Evolutionary conservation across 2,888 invertebrate species (phyloP), one percentile per base, ranked within the genome.

Genomic region (Abrostola tripartita): DNA sequence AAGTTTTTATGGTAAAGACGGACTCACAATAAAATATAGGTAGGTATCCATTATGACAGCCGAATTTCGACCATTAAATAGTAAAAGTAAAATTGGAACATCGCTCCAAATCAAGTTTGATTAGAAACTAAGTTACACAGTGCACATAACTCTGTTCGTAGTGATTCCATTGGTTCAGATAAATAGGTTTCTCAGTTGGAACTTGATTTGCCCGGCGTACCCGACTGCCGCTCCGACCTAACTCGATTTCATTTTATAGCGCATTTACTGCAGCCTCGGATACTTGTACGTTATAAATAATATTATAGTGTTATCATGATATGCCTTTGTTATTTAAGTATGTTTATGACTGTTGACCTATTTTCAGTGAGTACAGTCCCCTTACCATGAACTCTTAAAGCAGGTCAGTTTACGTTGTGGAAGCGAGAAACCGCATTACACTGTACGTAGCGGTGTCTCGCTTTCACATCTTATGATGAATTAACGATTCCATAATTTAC

Each of bases 201-300:
- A 83, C 72, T 71, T 70, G 73, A 79, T 81, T 81, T 71, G 54
- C 63, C 63, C 52, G 61, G 58, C 55, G 61, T 62, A 61, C 65
- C 65, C 59, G 62, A 54, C 75, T 60, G 76, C 71, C 79, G 74
- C 66, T 73, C 64, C 67, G 42, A 61, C 56, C 42, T 77, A 78
- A 82, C 75, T 79, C 71, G 56, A 82, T 83, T 81, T 70, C 55
- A 66, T 76, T 71, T 75, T 73, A 78, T 72, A 77, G 73, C 69
- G 64, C 64, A 58, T 76, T 74, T 79, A 74, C 60, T 79, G 74
- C 77, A 74, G 68, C 68, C 60, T 52, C 52, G 52, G 63, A 72
- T 56, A 60, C 61, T 61, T 55, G 52, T 62, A 64, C 58, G 52
- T 71, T 64, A 66, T 68, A 71, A 66, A 59, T 54, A 61, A 47